Conservation (phyloP, 2,888 invertebrate genomes). For the Drosophila tanythrix region DNA sequence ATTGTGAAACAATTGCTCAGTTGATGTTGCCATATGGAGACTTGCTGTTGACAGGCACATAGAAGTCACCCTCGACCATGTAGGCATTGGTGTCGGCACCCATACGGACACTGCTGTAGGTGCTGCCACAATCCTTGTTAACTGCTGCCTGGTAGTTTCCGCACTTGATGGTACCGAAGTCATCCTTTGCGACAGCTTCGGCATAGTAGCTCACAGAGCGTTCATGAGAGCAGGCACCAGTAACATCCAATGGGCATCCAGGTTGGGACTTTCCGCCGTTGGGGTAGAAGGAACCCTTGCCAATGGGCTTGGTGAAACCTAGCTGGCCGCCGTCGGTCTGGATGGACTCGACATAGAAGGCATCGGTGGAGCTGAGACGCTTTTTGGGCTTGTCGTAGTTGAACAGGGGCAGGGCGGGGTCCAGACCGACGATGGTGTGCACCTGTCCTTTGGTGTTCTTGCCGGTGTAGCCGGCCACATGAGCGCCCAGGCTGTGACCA, state of each 20-base stretch:
- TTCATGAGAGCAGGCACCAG: slow-evolving; percentile 85
- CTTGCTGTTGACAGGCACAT: slow-evolving; percentile 78
- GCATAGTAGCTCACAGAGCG: slow-evolving; percentile 85
- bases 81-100: slow-evolving; percentile 77
- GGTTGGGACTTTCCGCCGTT: slow-evolving; percentile 86
- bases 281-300: slow-evolving; percentile 86
- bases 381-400: slow-evolving; percentile 67
- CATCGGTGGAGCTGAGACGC: slow-evolving; percentile 76
- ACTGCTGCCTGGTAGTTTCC: slow-evolving; percentile 66
- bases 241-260: slow-evolving; percentile 85
- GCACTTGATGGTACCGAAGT: slow-evolving; percentile 81
- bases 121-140: slow-evolving; percentile 65
- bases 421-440: slow-evolving; percentile 86
- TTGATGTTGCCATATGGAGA: slow-evolving; percentile 79
- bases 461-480: slow-evolving; percentile 87
- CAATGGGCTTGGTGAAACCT: slow-evolving; percentile 83
- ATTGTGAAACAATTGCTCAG: slow-evolving; percentile 44
- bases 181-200: slow-evolving; percentile 83
- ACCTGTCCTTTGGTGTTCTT: slow-evolving; percentile 86
- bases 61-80: slow-evolving; percentile 81
- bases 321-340: slow-evolving; percentile 83
- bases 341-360: slow-evolving; percentile 82
- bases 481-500: slow-evolving; percentile 88
- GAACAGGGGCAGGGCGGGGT: slow-evolving; percentile 83
- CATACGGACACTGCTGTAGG: slow-evolving; percentile 76